phyloP scores from a whole-genome alignment of 92 coral and sea anemone species.

The Palythoa heliodiscus region DNA sequence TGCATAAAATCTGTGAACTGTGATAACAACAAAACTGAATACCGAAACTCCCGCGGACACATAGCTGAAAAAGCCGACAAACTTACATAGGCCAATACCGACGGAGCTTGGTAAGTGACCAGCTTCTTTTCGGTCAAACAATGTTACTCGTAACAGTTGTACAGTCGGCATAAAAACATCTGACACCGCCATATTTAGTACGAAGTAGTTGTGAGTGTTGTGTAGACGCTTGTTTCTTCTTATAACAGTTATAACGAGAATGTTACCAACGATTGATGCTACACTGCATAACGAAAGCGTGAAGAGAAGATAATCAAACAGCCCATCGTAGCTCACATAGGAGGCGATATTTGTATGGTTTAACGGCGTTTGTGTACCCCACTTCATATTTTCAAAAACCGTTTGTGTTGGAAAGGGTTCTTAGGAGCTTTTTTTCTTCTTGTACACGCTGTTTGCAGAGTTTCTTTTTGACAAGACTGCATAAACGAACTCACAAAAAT shows the following conservation, averaged over 20 bases:
- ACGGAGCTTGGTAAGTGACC: not conserved
- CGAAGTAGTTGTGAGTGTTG: conserved; percentile 17
- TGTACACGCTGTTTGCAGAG: too few species aligned
- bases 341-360: not conserved
- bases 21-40: conserved; percentile 3
- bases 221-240: not conserved
- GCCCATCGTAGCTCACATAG: not conserved
- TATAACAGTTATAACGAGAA: not conserved
- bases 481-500: too few species aligned
- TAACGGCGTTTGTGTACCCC: not conserved
- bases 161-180: not conserved
- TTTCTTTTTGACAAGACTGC: too few species aligned
- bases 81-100: not conserved
- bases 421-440: too few species aligned
- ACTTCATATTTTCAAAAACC: not conserved
- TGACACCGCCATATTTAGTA: conserved; percentile 8
- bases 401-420: not conserved
- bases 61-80: not conserved
- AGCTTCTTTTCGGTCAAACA: not conserved
- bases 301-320: not conserved
- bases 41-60: conserved; percentile 1
- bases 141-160: not conserved
- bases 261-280: not conserved
- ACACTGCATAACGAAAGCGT: not conserved
- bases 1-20: conserved; percentile 10